phyloP scores from a whole-genome alignment of 2,797 vertebrate species.

The Rhodeus uyekii region DNA sequence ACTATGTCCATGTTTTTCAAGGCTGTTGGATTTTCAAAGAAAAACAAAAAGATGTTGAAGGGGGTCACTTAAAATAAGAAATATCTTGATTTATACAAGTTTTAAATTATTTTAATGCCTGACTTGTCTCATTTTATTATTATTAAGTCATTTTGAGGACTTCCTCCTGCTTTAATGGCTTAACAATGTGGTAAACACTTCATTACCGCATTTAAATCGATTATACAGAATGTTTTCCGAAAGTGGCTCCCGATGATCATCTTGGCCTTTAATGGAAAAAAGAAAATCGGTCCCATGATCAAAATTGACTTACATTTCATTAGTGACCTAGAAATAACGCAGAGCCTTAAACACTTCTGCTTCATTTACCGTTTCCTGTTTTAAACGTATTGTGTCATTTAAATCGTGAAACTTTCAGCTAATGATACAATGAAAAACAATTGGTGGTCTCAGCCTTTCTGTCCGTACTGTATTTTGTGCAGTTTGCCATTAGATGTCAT shows the following conservation, averaged over 20 bases:
- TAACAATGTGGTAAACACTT: background rate
- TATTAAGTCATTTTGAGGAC: background rate
- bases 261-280: background rate
- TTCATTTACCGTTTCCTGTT: background rate
- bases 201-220: background rate
- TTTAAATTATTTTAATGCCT: background rate
- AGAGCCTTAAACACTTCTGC: background rate
- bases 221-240: background rate
- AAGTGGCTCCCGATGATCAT: background rate
- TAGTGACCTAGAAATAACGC: background rate
- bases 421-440: background rate
- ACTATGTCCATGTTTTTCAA: conserved; percentile 1
- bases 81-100: background rate
- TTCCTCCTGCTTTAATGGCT: background rate
- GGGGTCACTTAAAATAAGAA: background rate
- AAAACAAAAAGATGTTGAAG: background rate
- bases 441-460: background rate
- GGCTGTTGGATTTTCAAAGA: background rate
- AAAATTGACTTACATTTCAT: background rate
- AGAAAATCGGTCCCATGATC: background rate
- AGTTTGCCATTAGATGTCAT: conserved; percentile 9
- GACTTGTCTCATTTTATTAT: background rate
- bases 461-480: conserved; percentile 17
- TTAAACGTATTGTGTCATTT: background rate
- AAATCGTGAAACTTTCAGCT: background rate